Base-by-base conservation (phyloP, 2,113 vertebrate genomes). In the Tetrax tetrax region DNA sequence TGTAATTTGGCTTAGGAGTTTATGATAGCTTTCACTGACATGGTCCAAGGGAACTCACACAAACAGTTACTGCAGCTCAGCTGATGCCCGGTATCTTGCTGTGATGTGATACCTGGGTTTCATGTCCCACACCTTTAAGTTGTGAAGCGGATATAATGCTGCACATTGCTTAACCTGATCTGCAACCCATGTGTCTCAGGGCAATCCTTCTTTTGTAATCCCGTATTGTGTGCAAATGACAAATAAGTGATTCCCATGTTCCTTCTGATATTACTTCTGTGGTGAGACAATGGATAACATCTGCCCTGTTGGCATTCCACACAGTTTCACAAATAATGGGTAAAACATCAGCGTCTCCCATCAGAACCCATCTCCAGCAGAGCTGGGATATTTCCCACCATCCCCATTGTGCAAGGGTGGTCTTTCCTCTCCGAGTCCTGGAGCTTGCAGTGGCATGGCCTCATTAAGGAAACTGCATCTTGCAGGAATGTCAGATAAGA, bases 211-310 rank as follows among this genome's bases (percentile, higher is more conserved):
- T 93, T 88, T 94, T 89, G 72, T 68, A 95, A 93, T 86, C 75
- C 18, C 14, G 4, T 37, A 81, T 75, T 81, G 83, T 90, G 33
- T 37, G 89, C 29, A 37, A 71, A 64, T 0, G 0, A 78, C 75
- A 83, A 90, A 10, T 7, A n/a, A 90, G 75, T 0, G 24, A 91
- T 84, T 95, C 76, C 31, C 80, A 41, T 37, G 60, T 61, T 75
- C 56, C 45, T 76, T 66, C 83, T 89, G 92, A 87, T 84, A 90
- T 23, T 88, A 48, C 12, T 96, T 92, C 76, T 71, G 64, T 60
- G 76, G 68, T 57, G 48, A 86, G 86, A 92, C 35, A 95, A 94
- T 95, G 86, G 83, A 35, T 93, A 94, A 95, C 83, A 95, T 89
- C 94, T 92, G 92, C 72, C 72, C 16, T 3, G 19, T 51, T 90